Evolutionary conservation across 2,888 invertebrate genomes (phyloP).

Genomic region (Scaptomyza cyrtandrae): DNA sequence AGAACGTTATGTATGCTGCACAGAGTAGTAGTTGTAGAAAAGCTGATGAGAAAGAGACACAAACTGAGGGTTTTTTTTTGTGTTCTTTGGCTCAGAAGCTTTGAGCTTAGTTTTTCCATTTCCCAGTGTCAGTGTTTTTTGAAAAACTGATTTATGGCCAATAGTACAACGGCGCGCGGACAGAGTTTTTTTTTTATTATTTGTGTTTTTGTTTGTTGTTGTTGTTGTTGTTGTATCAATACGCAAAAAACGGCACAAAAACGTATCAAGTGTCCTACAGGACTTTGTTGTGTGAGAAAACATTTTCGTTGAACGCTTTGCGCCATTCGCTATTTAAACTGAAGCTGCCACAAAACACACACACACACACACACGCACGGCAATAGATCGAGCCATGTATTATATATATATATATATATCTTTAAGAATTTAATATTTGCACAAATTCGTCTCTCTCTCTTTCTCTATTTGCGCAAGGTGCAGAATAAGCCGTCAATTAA

Average conservation of each 20-base stretch:
- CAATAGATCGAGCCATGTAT: slow-evolving; percentile 55
- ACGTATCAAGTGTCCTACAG: slow-evolving; percentile 68
- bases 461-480: not conserved
- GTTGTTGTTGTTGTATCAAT: slow-evolving; percentile 13
- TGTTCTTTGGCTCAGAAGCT: slow-evolving; percentile 69
- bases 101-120: slow-evolving; percentile 80
- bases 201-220: not conserved
- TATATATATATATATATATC: not conserved
- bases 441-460: not conserved
- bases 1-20: not conserved
- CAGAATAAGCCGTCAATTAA: slow-evolving; percentile 76
- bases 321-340: slow-evolving; percentile 39
- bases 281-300: slow-evolving; percentile 43
- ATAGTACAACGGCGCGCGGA: slow-evolving; percentile 48
- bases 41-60: slow-evolving; percentile 3
- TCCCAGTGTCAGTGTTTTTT: slow-evolving; percentile 77
- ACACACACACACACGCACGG: slow-evolving; percentile 48
- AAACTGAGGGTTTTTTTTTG: slow-evolving; percentile 51
- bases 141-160: slow-evolving; percentile 78
- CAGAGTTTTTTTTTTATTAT: slow-evolving; percentile 15
- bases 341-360: slow-evolving; percentile 52
- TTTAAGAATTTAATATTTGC: slow-evolving; percentile 10
- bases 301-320: slow-evolving; percentile 62
- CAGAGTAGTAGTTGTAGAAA: slow-evolving; percentile 1
- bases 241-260: slow-evolving; percentile 63